These are phyloP conservation scores for Cenopis cana DNA, from an alignment of 2,888 invertebrate species.

Conservation along the genomic window DNA sequence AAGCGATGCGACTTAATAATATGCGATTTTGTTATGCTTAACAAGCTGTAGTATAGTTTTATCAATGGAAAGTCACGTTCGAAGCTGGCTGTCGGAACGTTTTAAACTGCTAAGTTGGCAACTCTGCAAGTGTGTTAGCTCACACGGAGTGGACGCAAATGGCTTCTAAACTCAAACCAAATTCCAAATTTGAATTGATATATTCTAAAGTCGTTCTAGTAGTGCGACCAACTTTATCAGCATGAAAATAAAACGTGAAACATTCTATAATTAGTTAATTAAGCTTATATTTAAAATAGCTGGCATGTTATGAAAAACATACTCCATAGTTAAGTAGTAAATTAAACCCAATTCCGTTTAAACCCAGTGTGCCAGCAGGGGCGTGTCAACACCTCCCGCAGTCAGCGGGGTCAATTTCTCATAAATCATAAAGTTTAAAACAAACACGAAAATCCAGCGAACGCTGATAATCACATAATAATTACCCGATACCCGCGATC, in stretches of 20 bases:
- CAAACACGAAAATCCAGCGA: constrained; percentile 68
- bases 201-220: constrained; percentile 22
- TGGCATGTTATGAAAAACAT: constrained; percentile 23
- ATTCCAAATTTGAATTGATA: constrained; percentile 41
- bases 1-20: constrained; percentile 8
- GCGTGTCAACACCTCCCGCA: constrained; percentile 55
- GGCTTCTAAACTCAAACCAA: constrained; percentile 51
- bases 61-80: constrained; percentile 67
- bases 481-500: constrained; percentile 70
- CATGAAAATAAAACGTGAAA: constrained; percentile 5
- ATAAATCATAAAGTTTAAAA: constrained; percentile 80
- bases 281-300: constrained; percentile 5
- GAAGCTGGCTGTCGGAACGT: constrained; percentile 68
- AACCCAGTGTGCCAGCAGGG: constrained; percentile 38
- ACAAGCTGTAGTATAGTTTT: constrained; percentile 49
- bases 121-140: constrained; percentile 72
- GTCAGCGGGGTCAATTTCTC: constrained; percentile 68
- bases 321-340: constrained; percentile 35
- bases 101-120: constrained; percentile 65
- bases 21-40: constrained; percentile 8
- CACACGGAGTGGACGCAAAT: constrained; percentile 53
- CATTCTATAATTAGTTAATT: not conserved
- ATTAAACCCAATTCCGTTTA: constrained; percentile 38
- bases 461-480: constrained; percentile 78
- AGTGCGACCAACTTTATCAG: constrained; percentile 13